Base-by-base conservation (phyloP, 1,140 invertebrate species). In the Ptiloglossa arizonensis region DNA sequence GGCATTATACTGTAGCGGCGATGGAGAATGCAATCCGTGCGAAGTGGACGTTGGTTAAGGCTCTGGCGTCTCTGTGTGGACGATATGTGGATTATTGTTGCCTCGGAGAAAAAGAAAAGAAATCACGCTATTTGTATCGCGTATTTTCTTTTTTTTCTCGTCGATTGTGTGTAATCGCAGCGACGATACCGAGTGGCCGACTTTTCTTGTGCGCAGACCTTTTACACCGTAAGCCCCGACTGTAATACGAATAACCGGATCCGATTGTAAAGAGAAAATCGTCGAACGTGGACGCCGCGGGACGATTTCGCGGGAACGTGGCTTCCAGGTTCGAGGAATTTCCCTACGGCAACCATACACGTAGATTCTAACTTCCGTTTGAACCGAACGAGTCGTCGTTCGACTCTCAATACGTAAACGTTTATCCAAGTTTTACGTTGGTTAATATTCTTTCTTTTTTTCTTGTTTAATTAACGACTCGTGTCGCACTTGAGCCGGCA, bases 291-390 rank as follows among this genome's bases (percentile, higher is more conserved):
- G 24, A 38, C 35, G 29, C 32, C 27, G 19, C 29, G 17, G 13
- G 0, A 11, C 48, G 27, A 29, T 60, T 17, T 19, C 38, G n/a
- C n/a, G 59, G n/a, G n/a, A 62, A 13, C 41, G 46, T 48, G n/a
- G 11, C n/a, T n/a, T 6, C 35, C 19, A 13, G 5, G 9, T 29
- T 66, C 35, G 22, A 48, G 73, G 41, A 27, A 15, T 35, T 59
- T 19, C 38, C 64, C 0, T 13, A 9, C 4, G 19, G 27, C 15
- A 57, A 8, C n/a, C 27, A 13, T 19, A 29, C n/a, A 52, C 70
- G 38, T 72, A 78, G 22, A 78, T 79, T 79, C 76, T 67, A 76
- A 72, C 62, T 85, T 85, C 71, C 77, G 79, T 80, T 72, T 44
- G 60, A 80, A 46, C 41, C n/a, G 48, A 67, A 48, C 50, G 52